Percentiles rank a stretch among this genome's conserved stretches.
Evolutionary conservation across 2,113 vertebrate species (phyloP).

Genomic region (Australoheros scitulus): DNA sequence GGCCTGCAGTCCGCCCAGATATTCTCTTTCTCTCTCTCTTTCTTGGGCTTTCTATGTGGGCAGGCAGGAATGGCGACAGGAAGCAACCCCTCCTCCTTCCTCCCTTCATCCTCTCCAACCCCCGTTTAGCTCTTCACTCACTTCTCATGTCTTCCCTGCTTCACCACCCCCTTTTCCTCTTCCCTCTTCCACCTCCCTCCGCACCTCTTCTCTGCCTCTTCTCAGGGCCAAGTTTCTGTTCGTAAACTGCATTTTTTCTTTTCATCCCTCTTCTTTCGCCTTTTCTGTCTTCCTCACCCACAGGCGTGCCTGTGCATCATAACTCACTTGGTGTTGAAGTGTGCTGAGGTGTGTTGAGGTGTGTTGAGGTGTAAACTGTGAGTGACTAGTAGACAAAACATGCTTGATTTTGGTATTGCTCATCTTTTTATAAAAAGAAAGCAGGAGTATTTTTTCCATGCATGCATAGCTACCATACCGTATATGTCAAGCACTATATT

Average conservation of each 20-base stretch:
- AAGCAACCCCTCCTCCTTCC: constrained; percentile 57
- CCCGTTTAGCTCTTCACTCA: constrained; percentile 60
- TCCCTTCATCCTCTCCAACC: constrained; percentile 56
- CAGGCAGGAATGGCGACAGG: constrained; percentile 82
- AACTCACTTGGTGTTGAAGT: constrained; percentile 66
- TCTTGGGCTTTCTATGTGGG: constrained; percentile 80
- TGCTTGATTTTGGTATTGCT: constrained; percentile 54
- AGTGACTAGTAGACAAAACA: constrained; percentile 69
- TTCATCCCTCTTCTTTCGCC: background rate
- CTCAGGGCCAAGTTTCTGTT: constrained; percentile 30
- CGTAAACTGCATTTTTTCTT: background rate
- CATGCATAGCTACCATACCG: background rate
- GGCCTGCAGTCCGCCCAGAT: constrained; percentile 81
- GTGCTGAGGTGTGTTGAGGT: constrained; percentile 66
- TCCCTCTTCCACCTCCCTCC: constrained; percentile 40
- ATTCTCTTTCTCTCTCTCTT: constrained; percentile 66
- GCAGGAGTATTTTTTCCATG: constrained; percentile 48
- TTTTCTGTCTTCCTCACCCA: constrained; percentile 40
- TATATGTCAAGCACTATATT: background rate
- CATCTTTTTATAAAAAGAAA: constrained; percentile 17
- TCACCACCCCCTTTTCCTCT: constrained; percentile 36
- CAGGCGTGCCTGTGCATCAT: constrained; percentile 67
- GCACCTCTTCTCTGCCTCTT: constrained; percentile 23
- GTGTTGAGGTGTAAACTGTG: constrained; percentile 62
- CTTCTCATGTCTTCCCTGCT: constrained; percentile 34